Conservation (phyloP, 2,113 vertebrate species). For the Talpa occidentalis region DNA sequence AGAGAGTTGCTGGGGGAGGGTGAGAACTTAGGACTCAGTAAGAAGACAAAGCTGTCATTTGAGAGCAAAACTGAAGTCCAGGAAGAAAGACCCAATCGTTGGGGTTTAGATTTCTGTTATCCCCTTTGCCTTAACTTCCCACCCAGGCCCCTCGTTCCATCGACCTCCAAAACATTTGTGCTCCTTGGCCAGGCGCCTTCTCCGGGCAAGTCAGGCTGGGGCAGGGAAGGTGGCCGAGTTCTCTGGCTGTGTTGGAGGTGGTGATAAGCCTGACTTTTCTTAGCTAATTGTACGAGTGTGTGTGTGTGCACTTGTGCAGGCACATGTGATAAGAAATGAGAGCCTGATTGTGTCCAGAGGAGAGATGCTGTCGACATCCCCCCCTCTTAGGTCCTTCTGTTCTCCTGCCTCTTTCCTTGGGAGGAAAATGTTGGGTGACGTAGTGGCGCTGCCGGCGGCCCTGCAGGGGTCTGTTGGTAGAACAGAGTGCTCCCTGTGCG, state of each 20-base stretch:
- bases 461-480: background rate
- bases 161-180: background rate
- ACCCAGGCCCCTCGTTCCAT: background rate
- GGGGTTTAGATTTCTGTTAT: background rate
- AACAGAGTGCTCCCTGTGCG: background rate
- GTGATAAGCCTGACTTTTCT: background rate
- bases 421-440: constrained; percentile 30
- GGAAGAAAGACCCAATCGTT: background rate
- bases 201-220: background rate
- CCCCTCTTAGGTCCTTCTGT: constrained; percentile 52
- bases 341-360: background rate
- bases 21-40: background rate
- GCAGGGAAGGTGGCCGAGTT: background rate
- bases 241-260: background rate
- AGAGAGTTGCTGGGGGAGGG: background rate
- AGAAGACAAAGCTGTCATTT: constrained; percentile 33
- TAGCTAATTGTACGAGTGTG: background rate
- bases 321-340: background rate
- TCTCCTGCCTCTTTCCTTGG: constrained; percentile 29
- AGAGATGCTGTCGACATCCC: constrained; percentile 18
- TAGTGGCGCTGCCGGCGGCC: background rate
- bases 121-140: background rate
- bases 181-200: background rate
- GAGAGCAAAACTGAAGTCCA: constrained; percentile 2
- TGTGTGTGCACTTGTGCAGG: background rate